A percentile compares a stretch with the other conserved stretches of the same genome.
These are phyloP conservation scores for Nannospalax galili DNA, from an alignment of 2,113 vertebrate genomes.

Conservation along the genomic window DNA sequence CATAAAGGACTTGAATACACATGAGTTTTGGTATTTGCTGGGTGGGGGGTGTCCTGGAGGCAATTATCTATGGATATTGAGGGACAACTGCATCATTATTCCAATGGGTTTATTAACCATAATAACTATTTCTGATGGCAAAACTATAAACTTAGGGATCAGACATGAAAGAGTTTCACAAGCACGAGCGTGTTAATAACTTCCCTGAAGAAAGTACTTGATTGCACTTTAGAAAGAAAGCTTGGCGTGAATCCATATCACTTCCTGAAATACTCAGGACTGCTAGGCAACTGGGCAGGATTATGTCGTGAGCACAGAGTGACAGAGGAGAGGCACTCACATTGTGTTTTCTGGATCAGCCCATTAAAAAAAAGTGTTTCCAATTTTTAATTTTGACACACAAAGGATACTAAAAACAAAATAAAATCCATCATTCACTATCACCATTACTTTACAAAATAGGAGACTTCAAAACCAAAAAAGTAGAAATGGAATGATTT, in stretches of 20 bases:
- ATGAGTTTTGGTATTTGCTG: not conserved
- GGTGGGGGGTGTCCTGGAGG: not conserved
- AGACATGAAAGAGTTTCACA: constrained; percentile 44
- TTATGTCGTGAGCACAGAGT: too few species aligned
- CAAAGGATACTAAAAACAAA: constrained; percentile 15
- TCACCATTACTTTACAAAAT: constrained; percentile 30
- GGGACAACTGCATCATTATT: not conserved
- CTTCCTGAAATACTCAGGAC: constrained; percentile 8
- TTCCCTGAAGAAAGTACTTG: constrained; percentile 59
- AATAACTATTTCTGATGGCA: constrained; percentile 44
- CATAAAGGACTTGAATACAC: not conserved
- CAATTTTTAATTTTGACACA: constrained; percentile 40
- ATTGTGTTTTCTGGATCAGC: not conserved
- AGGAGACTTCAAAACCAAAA: constrained; percentile 13
- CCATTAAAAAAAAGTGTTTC: not conserved
- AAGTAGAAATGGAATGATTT: not conserved
- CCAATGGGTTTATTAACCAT: not conserved
- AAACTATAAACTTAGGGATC: constrained; percentile 17
- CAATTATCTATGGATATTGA: not conserved
- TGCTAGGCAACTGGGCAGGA: not conserved
- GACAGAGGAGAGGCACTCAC: not conserved
- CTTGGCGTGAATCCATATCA: not conserved
- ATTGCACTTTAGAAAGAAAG: constrained; percentile 52
- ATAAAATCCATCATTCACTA: not conserved
- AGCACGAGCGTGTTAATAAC: constrained; percentile 52